Percentiles rank a stretch among this genome's conserved stretches.
These are phyloP conservation scores for Neoseiulus cucumeris DNA, from an alignment of 1,140 invertebrate genomes.

Conservation along the genomic window DNA sequence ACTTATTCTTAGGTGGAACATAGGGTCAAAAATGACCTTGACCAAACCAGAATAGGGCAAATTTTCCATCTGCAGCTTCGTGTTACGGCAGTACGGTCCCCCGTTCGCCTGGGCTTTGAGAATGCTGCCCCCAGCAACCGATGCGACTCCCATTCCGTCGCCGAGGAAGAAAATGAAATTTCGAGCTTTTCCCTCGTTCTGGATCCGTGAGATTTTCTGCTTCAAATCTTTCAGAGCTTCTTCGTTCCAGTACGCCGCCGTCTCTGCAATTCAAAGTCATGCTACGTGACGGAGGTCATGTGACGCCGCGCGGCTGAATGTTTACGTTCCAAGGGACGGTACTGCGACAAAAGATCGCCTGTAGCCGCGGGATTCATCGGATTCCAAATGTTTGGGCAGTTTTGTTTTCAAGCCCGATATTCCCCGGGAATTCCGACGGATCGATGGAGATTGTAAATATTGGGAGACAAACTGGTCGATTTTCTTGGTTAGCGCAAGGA, in stretches of 20 bases:
- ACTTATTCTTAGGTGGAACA: neutral
- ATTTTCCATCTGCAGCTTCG: neutral
- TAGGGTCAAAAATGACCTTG: neutral
- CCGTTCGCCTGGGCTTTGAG: conserved; percentile 30
- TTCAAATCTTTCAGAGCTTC: neutral
- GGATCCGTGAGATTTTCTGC: neutral
- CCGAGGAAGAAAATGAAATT: conserved; percentile 80
- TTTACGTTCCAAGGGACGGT: no score
- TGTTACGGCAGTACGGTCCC: neutral
- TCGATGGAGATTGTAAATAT: no score
- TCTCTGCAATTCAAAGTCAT: no score
- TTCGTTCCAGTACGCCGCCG: neutral
- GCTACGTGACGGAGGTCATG: no score
- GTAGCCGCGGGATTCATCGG: no score
- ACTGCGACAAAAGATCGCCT: no score
- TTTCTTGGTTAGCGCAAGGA: no score
- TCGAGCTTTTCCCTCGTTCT: conserved; percentile 40
- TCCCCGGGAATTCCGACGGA: no score
- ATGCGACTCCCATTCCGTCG: conserved; percentile 80
- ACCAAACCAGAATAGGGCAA: neutral
- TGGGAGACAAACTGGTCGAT: no score
- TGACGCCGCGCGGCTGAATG: no score
- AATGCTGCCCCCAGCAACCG: conserved; percentile 55
- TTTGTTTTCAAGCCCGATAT: no score
- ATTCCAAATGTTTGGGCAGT: no score